Conservation (phyloP, 2,888 invertebrate species). For the Saturnia japonica region DNA sequence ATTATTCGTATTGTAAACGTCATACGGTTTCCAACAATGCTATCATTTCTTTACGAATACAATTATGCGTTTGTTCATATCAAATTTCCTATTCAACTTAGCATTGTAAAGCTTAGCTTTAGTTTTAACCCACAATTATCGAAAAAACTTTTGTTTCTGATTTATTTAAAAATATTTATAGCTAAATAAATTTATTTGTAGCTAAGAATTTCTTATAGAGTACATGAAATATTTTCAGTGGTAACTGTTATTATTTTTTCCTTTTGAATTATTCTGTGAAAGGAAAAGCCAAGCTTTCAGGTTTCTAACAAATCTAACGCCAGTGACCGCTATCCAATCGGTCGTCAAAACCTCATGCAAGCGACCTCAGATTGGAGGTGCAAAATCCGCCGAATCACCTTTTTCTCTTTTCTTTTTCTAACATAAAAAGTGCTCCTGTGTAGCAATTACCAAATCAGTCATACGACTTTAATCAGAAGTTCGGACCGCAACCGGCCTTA, state of each 20-base stretch:
- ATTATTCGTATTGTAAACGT: not conserved
- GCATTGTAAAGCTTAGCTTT: not conserved
- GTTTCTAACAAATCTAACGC: not conserved
- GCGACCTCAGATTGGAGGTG: conserved; percentile 17
- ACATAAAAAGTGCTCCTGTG: conserved; percentile 7
- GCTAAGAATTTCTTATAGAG: not conserved
- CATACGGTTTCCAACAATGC: not conserved
- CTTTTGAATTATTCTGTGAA: not conserved
- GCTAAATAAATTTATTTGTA: not conserved
- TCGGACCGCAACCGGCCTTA: conserved; percentile 22
- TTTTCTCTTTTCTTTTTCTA: conserved; percentile 15
- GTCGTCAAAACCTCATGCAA: conserved; percentile 14
- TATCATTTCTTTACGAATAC: not conserved
- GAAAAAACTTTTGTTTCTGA: not conserved
- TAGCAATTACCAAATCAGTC: conserved; percentile 16
- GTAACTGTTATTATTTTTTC: not conserved
- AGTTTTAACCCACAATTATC: not conserved
- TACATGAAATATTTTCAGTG: not conserved
- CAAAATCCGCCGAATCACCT: conserved; percentile 16
- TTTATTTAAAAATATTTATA: not conserved
- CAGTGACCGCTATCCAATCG: not conserved
- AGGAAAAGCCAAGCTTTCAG: not conserved
- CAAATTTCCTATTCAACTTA: not conserved
- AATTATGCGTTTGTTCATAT: not conserved
- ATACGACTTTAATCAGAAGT: conserved; percentile 24